A percentile compares a stretch with the other conserved stretches of the same genome.
These are phyloP conservation scores for Danio aesculapii DNA, from an alignment of 2,797 vertebrate genomes.

Conservation along the genomic window DNA sequence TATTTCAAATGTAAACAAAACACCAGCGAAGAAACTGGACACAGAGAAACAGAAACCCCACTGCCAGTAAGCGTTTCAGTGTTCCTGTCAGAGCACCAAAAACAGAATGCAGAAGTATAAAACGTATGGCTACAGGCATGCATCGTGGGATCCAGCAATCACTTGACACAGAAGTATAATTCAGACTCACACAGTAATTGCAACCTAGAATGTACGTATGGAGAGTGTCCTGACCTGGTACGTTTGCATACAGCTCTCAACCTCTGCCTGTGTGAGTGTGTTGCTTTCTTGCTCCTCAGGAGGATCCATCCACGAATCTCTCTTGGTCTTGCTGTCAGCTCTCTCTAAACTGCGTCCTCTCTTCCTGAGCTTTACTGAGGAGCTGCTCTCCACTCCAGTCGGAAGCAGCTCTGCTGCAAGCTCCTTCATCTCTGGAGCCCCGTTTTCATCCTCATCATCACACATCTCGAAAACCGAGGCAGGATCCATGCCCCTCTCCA, in stretches of 20 bases:
- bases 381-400: slow-evolving; percentile 70
- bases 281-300: slow-evolving; percentile 84
- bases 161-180: too few species aligned
- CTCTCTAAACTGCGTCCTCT: slow-evolving; percentile 74
- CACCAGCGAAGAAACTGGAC: too few species aligned
- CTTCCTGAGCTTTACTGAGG: slow-evolving; percentile 71
- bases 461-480: slow-evolving; percentile 88
- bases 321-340: slow-evolving; percentile 73
- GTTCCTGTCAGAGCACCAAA: too few species aligned
- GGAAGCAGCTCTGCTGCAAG: slow-evolving; percentile 39
- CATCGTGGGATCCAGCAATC: too few species aligned
- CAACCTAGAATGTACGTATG: neutral
- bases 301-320: slow-evolving; percentile 94
- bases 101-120: too few species aligned
- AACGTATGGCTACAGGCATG: too few species aligned
- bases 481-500: slow-evolving; percentile 93
- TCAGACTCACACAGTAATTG: too few species aligned
- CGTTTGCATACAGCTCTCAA: slow-evolving; percentile 97
- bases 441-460: slow-evolving; percentile 87
- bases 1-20: too few species aligned
- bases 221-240: slow-evolving; percentile 81
- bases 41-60: too few species aligned
- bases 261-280: slow-evolving; percentile 91
- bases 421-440: slow-evolving; percentile 75
- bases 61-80: too few species aligned